Base-by-base conservation (phyloP, 2,888 invertebrate species). In the Chalcis sispes region DNA sequence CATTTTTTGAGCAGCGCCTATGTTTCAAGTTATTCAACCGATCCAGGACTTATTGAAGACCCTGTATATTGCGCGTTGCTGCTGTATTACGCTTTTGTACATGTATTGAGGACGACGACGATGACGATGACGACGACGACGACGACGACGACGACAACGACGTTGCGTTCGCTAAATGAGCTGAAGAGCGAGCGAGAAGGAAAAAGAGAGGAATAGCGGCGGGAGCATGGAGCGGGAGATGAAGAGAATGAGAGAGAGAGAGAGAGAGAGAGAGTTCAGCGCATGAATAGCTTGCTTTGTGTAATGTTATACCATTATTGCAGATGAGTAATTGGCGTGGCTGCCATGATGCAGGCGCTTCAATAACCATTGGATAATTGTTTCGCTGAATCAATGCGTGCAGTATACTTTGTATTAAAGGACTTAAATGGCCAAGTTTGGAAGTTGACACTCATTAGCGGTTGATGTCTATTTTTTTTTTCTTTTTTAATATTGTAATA, bases 281-380 rank as follows among this genome's bases (percentile, higher is more conserved):
- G 77, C 77, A 81, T 82, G 78, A 82, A 82, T 82, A 81, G 77
- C 66, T 79, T 56, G 77, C 80, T 81, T 80, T 80, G 82, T 81
- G 42, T 59, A 77, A 80, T 78, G 74, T 78, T 81, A 80, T 77
- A 79, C 79, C 79, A 72, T 78, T 65, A 59, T 70, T 59, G 72
- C 75, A 72, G 72, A 73, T 58, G 56, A 46, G 71, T 46, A 66
- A 40, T n/a, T 27, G 64, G 56, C 15, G 36, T 7, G 36, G 23
- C 27, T 29, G 50, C 32, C 56, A 18, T 29, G 1, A 48, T 48
- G 65, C 46, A 59, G 64, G 67, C 48, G 36, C 50, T 8, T 15
- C n/a, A n/a, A n/a, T n/a, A n/a, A n/a, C n/a, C n/a, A n/a, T n/a
- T n/a, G n/a, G n/a, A n/a, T n/a, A n/a, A n/a, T n/a, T n/a, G n/a